These are phyloP conservation scores for Pterocles orientalis DNA, from an alignment of 2,113 vertebrate genomes.

Conservation along the genomic window DNA sequence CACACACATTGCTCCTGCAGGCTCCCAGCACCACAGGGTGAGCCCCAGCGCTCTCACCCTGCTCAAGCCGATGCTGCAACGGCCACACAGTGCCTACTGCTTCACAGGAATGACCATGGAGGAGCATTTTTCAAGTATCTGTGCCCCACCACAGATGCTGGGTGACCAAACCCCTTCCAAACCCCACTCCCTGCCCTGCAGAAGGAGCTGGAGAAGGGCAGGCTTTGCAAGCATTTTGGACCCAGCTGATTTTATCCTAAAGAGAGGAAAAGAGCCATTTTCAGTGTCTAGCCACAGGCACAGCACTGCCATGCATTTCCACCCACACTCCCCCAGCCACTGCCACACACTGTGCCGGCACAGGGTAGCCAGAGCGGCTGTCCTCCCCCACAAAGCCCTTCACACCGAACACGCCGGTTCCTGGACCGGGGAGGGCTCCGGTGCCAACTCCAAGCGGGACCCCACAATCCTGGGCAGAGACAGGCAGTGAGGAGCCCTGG, in stretches of 20 bases:
- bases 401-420: background rate
- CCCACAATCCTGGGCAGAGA: background rate
- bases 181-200: background rate
- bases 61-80: rapidly evolving
- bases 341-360: background rate
- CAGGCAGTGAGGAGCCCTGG: background rate
- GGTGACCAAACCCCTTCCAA: background rate
- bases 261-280: background rate
- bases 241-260: background rate
- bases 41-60: background rate
- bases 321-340: background rate
- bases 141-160: background rate
- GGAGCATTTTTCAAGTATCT: background rate
- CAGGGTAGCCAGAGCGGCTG: rapidly evolving
- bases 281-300: background rate
- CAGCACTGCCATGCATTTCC: background rate
- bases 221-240: background rate
- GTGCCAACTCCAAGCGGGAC: background rate
- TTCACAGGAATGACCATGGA: rapidly evolving
- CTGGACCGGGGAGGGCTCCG: rapidly evolving
- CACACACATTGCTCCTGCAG: background rate
- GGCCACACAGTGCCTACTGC: background rate
- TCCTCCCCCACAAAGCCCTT: background rate
- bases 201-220: background rate
- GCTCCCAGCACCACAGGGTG: background rate